Base-by-base conservation (phyloP, 1,140 invertebrate genomes). In the Platyscapa corneri region DNA sequence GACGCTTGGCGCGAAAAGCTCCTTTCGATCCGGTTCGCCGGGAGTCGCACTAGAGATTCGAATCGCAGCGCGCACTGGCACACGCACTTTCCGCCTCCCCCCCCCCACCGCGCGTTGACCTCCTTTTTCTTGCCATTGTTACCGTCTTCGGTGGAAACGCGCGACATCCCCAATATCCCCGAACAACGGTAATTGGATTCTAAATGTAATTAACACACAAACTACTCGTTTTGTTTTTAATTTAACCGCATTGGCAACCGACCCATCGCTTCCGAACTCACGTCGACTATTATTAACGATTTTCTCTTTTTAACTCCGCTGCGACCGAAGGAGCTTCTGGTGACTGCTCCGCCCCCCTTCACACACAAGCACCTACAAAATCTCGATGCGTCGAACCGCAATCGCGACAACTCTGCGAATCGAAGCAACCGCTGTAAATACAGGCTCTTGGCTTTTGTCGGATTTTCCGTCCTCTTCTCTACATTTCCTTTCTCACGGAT, bases 401-500 rank as follows among this genome's bases (percentile, higher is more conserved):
- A 32, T 34, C 30, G 30, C 30, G 10, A 14, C 12, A 46, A 34
- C 67, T 70, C 20, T 70, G 34, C 12, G 67, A 70, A 37, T 20
- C 18, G 34, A 37, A 6, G 12, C 3, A 39, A 37, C 37, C 16
- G 67, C 67, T 74, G 39, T 74, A 74, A 37, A 70, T 39, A 42
- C 6, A 74, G 70, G 20, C 70, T 74, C 70, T 74, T 42, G 23
- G 37, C 70, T 77, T 77, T 27, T 27, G 53, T 77, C 75, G 75
- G 23, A 74, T 32, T 42, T 39, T 14, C n/a, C 46, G 37, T 78
- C 32, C 49, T 56, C 60, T 49, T 42, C 56, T 42, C 27, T 34
- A 53, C n/a, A 53, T 49, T 67, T 42, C 75, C 74, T 80, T 79
- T 86, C 34, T 87, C 84, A 88, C 84, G 75, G 83, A 87, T 83